A percentile compares a stretch with the other conserved stretches of the same genome.
Evolutionary conservation across 1,140 invertebrate genomes (phyloP).

Genomic region (Zaprionus taronus): DNA sequence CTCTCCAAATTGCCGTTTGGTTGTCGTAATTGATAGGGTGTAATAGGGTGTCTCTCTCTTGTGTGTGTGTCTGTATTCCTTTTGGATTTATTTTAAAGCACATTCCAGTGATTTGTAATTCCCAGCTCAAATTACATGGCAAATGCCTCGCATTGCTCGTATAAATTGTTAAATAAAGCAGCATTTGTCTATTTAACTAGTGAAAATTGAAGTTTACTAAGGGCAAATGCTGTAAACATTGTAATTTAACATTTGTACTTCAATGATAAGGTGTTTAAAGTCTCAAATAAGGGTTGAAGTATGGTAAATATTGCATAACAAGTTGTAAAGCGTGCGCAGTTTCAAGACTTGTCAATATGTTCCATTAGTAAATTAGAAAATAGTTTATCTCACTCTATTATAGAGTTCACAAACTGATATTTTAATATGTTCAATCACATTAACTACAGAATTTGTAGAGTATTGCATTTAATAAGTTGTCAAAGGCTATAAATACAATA

Average conservation of each 20-base stretch:
- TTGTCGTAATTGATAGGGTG: conserved; percentile 76
- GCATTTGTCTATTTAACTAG: not conserved
- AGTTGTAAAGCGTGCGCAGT: too few relatives aligned
- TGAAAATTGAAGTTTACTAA: not conserved
- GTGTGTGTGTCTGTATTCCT: not conserved
- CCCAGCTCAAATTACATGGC: conserved; percentile 72
- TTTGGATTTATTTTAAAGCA: conserved; percentile 75
- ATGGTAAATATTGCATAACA: too few relatives aligned
- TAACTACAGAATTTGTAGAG: too few relatives aligned
- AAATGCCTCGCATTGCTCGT: conserved; percentile 24
- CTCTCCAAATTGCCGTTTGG: conserved; percentile 50
- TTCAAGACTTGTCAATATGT: too few relatives aligned
- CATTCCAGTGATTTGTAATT: conserved; percentile 74
- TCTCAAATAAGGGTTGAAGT: not conserved
- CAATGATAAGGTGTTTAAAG: not conserved
- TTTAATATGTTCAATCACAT: too few relatives aligned
- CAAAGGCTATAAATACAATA: too few relatives aligned
- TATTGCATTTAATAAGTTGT: too few relatives aligned
- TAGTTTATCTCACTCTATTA: too few relatives aligned
- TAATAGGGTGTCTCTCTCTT: not conserved
- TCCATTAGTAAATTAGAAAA: too few relatives aligned
- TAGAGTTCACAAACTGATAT: too few relatives aligned
- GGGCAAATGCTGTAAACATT: not conserved
- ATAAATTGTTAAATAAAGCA: conserved; percentile 20
- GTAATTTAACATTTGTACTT: not conserved